phyloP scores from a whole-genome alignment of 2,113 vertebrate genomes.

The Baryphthengus martii region DNA sequence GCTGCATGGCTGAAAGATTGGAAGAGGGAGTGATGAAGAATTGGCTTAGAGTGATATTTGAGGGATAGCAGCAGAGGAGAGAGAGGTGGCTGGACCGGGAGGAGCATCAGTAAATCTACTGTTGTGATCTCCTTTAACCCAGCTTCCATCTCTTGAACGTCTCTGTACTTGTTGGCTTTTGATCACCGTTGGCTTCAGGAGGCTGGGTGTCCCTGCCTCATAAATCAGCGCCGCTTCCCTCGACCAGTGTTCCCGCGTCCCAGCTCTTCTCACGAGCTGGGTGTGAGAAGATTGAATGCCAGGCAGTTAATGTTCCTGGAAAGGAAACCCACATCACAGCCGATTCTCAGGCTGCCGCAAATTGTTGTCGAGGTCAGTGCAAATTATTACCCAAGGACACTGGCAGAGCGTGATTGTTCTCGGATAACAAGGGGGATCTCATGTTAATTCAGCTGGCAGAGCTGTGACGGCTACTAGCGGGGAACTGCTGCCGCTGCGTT shows the following conservation, averaged over 20 bases:
- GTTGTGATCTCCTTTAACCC: background rate
- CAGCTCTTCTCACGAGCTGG: background rate
- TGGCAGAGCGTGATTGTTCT: background rate
- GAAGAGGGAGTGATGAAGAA: background rate
- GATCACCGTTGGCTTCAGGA: background rate
- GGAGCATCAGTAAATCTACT: background rate
- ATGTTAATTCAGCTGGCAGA: background rate
- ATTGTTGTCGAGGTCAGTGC: background rate
- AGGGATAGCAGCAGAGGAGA: background rate
- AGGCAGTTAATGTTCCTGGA: background rate
- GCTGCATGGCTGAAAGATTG: background rate
- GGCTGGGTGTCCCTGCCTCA: background rate
- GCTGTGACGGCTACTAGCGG: background rate
- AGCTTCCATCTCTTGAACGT: accelerated
- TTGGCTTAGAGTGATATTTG: background rate
- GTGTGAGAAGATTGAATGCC: background rate
- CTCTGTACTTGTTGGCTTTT: background rate
- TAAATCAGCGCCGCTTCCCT: background rate
- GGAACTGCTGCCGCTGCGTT: background rate
- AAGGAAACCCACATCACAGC: background rate
- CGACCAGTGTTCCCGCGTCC: accelerated
- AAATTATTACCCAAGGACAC: background rate
- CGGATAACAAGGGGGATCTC: background rate
- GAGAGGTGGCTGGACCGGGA: background rate
- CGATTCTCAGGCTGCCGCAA: background rate